Evolutionary conservation across 2,113 vertebrate species (phyloP).

Genomic region (Echinops telfairi): DNA sequence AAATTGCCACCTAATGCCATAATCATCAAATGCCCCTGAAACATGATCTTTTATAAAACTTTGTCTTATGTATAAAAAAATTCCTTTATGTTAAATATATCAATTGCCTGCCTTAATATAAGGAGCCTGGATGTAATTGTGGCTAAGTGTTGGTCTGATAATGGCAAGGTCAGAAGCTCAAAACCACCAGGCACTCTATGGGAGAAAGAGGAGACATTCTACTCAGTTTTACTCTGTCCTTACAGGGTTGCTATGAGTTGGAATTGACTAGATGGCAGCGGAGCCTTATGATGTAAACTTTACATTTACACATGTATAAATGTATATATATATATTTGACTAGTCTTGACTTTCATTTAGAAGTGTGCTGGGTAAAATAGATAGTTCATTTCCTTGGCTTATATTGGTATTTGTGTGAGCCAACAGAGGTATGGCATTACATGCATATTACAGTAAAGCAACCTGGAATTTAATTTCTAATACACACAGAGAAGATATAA

Average conservation of each 20-base stretch:
- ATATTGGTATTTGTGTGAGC: not conserved
- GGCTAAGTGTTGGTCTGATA: no score
- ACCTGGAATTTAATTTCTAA: not conserved
- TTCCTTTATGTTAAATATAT: constrained; percentile 6
- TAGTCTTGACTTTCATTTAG: constrained; percentile 30
- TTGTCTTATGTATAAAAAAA: not conserved
- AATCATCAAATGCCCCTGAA: constrained; percentile 16
- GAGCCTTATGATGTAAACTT: no score
- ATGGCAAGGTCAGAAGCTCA: no score
- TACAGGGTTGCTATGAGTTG: no score
- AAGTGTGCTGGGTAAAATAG: not conserved
- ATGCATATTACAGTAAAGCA: not conserved
- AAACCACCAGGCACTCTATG: no score
- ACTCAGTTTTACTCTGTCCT: no score
- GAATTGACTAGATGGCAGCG: no score
- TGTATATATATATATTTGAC: no score
- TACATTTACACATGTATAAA: no score
- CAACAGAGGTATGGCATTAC: not conserved
- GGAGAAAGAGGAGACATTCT: no score
- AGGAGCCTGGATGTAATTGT: not conserved
- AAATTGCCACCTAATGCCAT: not conserved
- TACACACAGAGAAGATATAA: not conserved
- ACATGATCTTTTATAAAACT: not conserved
- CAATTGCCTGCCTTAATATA: constrained; percentile 9
- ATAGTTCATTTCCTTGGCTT: not conserved